Conservation (phyloP, 2,797 vertebrate species). For the Liasis olivaceus region DNA sequence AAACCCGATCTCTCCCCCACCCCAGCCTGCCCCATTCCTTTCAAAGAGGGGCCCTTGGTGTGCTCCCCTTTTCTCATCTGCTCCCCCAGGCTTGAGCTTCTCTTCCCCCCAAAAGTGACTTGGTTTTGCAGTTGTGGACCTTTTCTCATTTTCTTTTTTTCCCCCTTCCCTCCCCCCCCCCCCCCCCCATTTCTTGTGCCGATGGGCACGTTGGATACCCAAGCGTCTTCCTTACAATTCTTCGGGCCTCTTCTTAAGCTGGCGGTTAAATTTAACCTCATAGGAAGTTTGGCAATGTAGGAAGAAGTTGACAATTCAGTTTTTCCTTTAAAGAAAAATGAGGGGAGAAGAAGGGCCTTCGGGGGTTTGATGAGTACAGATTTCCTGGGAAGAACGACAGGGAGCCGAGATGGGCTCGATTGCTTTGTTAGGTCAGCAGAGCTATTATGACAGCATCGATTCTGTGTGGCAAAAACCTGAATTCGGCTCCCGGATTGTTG, state of each 20-base stretch:
- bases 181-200: too few species aligned
- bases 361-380: background rate
- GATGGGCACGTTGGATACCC: background rate
- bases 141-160: too few species aligned
- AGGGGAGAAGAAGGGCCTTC: background rate
- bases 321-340: background rate
- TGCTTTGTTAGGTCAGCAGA: background rate
- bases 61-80: background rate
- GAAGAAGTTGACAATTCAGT: background rate
- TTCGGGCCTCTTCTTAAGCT: background rate
- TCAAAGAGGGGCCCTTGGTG: background rate
- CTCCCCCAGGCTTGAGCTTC: background rate
- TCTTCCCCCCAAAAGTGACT: too few species aligned
- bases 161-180: accelerated
- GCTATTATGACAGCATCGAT: background rate
- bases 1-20: background rate
- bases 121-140: background rate
- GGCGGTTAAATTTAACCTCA: background rate
- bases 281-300: background rate
- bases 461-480: background rate
- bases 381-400: background rate
- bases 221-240: background rate
- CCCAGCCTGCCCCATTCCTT: background rate
- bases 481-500: background rate
- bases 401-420: background rate